Percentiles rank a stretch among this genome's conserved stretches.
Evolutionary conservation across 2,888 invertebrate species (phyloP).

Genomic region (Acrobasis consociella): DNA sequence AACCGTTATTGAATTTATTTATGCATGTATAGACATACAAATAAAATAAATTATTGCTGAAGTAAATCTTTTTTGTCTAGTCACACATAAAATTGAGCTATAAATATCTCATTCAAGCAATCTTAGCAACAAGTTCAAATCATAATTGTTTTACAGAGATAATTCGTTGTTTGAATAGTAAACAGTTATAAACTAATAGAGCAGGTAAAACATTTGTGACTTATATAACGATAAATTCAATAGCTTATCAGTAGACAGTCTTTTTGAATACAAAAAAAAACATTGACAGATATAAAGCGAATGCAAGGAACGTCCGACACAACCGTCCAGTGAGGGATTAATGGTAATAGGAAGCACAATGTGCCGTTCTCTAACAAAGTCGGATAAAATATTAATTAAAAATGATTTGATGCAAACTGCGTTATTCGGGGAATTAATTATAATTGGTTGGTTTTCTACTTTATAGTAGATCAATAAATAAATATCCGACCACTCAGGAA

Average conservation of each 20-base stretch:
- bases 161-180: conserved; percentile 74
- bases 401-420: too few species aligned
- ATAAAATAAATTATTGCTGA: conserved; percentile 2
- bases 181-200: conserved; percentile 65
- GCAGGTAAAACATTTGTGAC: conserved; percentile 76
- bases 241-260: conserved; percentile 81
- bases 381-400: too few species aligned
- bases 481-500: too few species aligned
- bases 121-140: conserved; percentile 40
- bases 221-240: conserved; percentile 69
- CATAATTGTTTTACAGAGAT: conserved; percentile 61
- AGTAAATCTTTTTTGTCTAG: conserved; percentile 20
- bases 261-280: conserved; percentile 73
- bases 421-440: too few species aligned
- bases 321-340: background rate
- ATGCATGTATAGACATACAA: conserved; percentile 12
- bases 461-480: too few species aligned
- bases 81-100: conserved; percentile 45
- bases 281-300: conserved; percentile 45
- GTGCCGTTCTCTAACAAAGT: background rate
- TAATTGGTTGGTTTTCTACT: too few species aligned
- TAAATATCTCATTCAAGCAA: conserved; percentile 37
- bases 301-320: conserved; percentile 40
- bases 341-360: background rate
- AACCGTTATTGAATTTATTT: background rate